Base-by-base conservation (phyloP, 2,888 invertebrate genomes). In the Brenthis hecate region DNA sequence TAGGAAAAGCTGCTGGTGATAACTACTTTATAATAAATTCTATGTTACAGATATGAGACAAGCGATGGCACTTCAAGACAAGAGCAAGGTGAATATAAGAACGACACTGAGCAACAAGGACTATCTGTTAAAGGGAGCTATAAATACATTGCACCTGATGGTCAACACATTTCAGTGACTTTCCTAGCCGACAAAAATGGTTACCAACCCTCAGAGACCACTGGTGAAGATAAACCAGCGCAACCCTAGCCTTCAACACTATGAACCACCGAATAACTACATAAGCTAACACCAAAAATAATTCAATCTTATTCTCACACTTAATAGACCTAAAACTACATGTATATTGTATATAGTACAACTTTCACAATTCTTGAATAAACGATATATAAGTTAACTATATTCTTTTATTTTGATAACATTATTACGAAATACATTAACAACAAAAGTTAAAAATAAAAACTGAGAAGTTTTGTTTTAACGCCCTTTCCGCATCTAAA, bases 1-100 rank as follows among this genome's bases (percentile, higher is more conserved):
- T 1, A 11, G 11, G 8, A 8, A 8, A 11, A 43, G 8, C 2
- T 8, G 36, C 8, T 14, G 55, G 11, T 11, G 5, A 36, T 16
- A 43, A 60, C 36, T 36, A 50, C 8, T 43, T 16, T 32, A 14
- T 14, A 14, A 55, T 58, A 13, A 32, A 54, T 48, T 76, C 78
- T 69, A 53, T 43, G 8, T 62, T 62, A 36, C 83, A 94, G 95
- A 54, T 95, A 94, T 70, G 95, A 95, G 79, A 94, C 95, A 4
- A 95, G 95, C 77, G 95, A 95, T 76, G 95, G 95, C 28, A 95
- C 94, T 23, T 91, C 94, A 8, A 91, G 94, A 69, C 93, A 94
- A 77, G 96, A 96, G 84, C 94, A 94, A 75, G 95, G 94, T 0
- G 93, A 94, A 65, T 89, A 95, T 77, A 95, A 95, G 83, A 93